These are phyloP conservation scores for Thecophora atra DNA, from an alignment of 2,888 invertebrate genomes.

Conservation along the genomic window DNA sequence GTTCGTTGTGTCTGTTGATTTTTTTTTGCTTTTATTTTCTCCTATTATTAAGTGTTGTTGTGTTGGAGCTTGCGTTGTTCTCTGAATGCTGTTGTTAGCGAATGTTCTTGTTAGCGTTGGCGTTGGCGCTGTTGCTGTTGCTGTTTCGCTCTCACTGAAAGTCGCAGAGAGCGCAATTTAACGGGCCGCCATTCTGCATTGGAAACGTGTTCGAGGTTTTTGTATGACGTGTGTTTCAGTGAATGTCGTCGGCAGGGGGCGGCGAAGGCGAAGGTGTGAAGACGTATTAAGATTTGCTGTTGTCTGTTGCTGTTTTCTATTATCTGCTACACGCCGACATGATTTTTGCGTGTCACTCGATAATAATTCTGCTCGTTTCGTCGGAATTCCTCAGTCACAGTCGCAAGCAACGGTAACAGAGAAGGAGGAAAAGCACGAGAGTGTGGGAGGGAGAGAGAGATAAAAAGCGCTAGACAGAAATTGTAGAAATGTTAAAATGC, in stretches of 20 bases:
- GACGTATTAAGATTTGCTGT: background rate
- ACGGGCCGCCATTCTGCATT: background rate
- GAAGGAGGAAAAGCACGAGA: background rate
- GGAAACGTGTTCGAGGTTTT: too few relatives aligned
- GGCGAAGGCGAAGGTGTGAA: background rate
- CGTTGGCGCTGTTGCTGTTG: background rate
- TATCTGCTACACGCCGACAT: conserved; percentile 42
- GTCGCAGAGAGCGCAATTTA: background rate
- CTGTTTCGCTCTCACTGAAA: conserved; percentile 9
- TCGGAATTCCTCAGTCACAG: conserved; percentile 8
- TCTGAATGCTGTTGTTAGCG: background rate
- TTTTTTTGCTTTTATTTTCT: background rate
- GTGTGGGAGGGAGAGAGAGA: background rate
- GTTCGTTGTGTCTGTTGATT: too few relatives aligned
- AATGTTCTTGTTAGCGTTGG: too few relatives aligned
- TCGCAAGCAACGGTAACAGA: background rate
- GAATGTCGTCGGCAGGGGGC: background rate
- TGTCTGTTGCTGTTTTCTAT: background rate
- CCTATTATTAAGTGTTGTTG: background rate
- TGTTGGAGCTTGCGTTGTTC: background rate
- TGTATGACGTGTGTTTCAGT: background rate
- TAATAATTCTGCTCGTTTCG: conserved; percentile 31
- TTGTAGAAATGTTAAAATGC: background rate
- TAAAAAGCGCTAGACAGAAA: background rate
- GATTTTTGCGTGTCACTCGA: conserved; percentile 50